These are phyloP conservation scores for Hemitrygon akajei DNA, from an alignment of 2,797 vertebrate species.

Conservation along the genomic window DNA sequence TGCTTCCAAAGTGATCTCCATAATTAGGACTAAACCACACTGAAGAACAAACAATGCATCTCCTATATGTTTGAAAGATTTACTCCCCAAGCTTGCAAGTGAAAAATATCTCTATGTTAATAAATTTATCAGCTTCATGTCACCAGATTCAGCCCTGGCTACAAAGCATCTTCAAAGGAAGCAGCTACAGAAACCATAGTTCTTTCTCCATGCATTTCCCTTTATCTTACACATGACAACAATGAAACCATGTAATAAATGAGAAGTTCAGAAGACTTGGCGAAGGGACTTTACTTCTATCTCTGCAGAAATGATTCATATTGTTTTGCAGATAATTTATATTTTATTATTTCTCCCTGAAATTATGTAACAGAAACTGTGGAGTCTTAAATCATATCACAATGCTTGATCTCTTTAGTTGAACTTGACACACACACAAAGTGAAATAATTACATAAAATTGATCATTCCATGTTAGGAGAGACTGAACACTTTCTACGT, in stretches of 20 bases:
- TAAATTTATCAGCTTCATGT: background rate
- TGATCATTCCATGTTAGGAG: background rate
- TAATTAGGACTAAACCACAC: background rate
- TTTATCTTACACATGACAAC: background rate
- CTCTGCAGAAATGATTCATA: background rate
- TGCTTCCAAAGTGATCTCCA: background rate
- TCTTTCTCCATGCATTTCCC: background rate
- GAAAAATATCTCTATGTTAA: background rate
- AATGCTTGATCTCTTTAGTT: background rate
- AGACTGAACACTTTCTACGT: background rate
- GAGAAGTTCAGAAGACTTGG: background rate
- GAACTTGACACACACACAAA: background rate
- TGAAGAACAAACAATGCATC: background rate
- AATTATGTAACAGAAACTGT: background rate
- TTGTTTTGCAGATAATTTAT: conserved; percentile 33
- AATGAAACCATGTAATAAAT: background rate
- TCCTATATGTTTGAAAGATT: background rate
- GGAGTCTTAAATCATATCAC: background rate
- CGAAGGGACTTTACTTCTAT: background rate
- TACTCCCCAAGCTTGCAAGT: background rate
- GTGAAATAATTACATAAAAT: background rate
- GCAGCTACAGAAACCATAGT: background rate
- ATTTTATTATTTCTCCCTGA: conserved; percentile 23
- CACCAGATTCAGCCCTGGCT: background rate
- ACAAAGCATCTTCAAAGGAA: background rate